These are phyloP conservation scores for Heliconius charithonia DNA, from an alignment of 2,888 invertebrate genomes.

Conservation along the genomic window DNA sequence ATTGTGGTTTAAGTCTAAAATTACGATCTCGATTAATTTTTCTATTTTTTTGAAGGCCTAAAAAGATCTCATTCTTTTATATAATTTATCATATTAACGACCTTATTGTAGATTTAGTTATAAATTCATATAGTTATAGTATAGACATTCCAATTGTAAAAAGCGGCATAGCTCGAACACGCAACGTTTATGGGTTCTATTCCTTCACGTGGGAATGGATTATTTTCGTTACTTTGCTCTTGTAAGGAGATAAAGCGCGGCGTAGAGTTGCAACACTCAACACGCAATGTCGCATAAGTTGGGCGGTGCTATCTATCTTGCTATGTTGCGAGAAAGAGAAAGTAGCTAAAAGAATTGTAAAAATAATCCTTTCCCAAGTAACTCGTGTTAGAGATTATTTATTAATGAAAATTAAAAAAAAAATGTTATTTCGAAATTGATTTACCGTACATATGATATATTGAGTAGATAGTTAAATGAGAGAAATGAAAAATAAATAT, in stretches of 20 bases:
- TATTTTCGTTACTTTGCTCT: background rate
- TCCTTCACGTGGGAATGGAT: background rate
- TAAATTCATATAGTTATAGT: background rate
- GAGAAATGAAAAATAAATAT: background rate
- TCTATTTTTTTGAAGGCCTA: constrained; percentile 6
- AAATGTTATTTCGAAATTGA: background rate
- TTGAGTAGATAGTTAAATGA: background rate
- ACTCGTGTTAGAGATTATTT: background rate
- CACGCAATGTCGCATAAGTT: background rate
- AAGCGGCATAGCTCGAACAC: background rate
- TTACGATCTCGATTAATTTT: constrained; percentile 10
- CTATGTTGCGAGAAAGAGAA: background rate
- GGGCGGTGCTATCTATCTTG: background rate
- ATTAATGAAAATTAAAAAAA: background rate
- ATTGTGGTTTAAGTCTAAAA: background rate
- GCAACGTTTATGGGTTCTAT: background rate
- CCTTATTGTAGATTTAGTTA: background rate
- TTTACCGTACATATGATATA: background rate
- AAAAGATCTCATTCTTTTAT: constrained; percentile 19
- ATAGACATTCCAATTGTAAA: background rate
- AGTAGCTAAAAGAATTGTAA: background rate
- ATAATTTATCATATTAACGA: background rate
- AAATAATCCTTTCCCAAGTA: background rate
- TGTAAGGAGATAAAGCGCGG: background rate
- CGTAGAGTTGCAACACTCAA: background rate